Evolutionary conservation across 2,797 vertebrate genomes (phyloP).

Genomic region (Numenius phaeopus): DNA sequence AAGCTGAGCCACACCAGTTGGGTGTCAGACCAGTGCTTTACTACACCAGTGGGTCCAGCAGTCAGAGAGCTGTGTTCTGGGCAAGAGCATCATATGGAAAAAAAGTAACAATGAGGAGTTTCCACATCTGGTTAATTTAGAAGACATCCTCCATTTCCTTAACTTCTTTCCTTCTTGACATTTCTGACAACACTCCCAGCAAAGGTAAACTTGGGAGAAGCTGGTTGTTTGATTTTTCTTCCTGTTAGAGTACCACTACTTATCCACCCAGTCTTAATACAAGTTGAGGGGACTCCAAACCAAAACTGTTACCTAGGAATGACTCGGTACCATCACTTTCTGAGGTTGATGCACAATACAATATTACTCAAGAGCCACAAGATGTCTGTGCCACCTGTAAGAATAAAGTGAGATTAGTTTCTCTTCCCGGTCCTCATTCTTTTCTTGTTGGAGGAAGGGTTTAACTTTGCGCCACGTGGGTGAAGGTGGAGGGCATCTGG

Average conservation of each 20-base stretch:
- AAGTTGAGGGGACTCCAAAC: not conserved
- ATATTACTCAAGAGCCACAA: constrained; percentile 14
- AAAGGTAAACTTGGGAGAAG: not conserved
- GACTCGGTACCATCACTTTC: not conserved
- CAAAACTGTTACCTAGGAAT: not conserved
- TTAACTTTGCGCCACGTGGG: not conserved
- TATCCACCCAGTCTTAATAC: not conserved
- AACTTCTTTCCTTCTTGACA: not conserved
- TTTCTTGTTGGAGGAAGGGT: not conserved
- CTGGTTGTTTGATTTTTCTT: not conserved
- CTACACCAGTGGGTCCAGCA: not conserved
- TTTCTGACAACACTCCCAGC: not conserved
- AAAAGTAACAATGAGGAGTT: not conserved
- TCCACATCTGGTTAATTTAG: not conserved
- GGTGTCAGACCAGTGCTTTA: not conserved
- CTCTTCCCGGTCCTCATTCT: not conserved
- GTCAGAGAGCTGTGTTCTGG: not conserved
- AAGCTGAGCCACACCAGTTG: not conserved
- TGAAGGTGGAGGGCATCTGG: not conserved
- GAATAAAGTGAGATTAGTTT: not conserved
- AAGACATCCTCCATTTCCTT: not conserved
- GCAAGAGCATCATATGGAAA: not conserved
- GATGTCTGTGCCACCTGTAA: not conserved
- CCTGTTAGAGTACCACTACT: fast-evolving
- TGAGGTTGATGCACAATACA: not conserved